Base-by-base conservation (phyloP, 2,113 vertebrate genomes). In the Istiophorus platypterus region DNA sequence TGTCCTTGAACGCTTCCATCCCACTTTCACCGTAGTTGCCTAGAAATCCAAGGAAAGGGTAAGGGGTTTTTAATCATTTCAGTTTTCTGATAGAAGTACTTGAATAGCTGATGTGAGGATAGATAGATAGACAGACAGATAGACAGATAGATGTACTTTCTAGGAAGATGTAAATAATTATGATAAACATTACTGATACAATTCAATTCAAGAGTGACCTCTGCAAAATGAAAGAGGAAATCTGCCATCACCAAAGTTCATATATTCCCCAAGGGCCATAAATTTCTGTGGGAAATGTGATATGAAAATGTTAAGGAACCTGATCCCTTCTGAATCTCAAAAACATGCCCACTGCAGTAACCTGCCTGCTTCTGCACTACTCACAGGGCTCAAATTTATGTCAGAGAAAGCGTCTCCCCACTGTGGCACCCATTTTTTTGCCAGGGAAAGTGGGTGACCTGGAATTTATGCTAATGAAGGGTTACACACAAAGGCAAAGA, bases 1-100 rank as follows among this genome's bases (percentile, higher is more conserved):
- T 99, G 12, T 99, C 98, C 87, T 99, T 99, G 93, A 99, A 99
- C 0, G 98, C 98, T 91, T 97, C 98, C 98, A 99, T 99, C n/a
- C 98, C 98, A 74, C 98, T 99, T 94, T 99, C 98, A 20, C 98
- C 98, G 20, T 99, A 99, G 94, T 99, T 99, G 68, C 98, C 98
- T 99, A 56, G 56, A 83, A 80, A 81, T 34, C 13, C 20, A 76
- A 20, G 76, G 31, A 85, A 37, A 72, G 27, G 41, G 13, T 6
- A 34, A 70, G 1, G 2, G 4, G n/a, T 22, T 52, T 65, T 72
- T 47, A 72, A 52, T 56, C 7, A 67, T 47, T 26, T 68, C 24
- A 17, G 9, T 63, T 68, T 51, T 66, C 27, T 67, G 56, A 34
- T 6, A 42, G 20, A 54, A 70, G 13, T 0, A 45, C 11, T 61